A percentile compares a stretch with the other conserved stretches of the same genome.
Conservation (phyloP, 2,113 vertebrate species). For the Erythrocercus mccallii region DNA sequence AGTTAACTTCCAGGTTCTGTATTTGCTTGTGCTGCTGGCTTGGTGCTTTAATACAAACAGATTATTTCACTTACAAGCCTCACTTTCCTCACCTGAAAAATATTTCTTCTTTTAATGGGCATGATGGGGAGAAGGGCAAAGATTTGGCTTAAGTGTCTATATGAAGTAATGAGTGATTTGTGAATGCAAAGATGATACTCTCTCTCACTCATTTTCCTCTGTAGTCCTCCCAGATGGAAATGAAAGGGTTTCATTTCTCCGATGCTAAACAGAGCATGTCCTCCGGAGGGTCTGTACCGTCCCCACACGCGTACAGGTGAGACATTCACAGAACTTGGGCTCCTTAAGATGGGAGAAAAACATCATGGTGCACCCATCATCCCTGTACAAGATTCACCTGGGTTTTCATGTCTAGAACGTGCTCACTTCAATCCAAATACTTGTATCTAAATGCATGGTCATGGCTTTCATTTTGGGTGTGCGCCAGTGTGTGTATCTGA, state of each 20-base stretch:
- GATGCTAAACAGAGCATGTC: slow-evolving; percentile 90
- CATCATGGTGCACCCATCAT: background rate
- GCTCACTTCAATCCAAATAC: background rate
- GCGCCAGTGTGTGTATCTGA: background rate
- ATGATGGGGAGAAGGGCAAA: slow-evolving; percentile 4
- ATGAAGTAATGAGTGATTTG: background rate
- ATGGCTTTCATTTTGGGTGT: background rate
- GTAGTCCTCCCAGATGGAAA: slow-evolving; percentile 92
- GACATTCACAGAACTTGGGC: background rate
- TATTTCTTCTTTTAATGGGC: slow-evolving; percentile 12
- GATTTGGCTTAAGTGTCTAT: background rate
- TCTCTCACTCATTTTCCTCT: background rate
- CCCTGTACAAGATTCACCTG: background rate
- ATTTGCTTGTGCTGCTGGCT: slow-evolving; percentile 42
- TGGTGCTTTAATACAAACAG: slow-evolving; percentile 2
- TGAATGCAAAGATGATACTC: background rate
- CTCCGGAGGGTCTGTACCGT: slow-evolving; percentile 74
- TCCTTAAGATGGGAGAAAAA: background rate
- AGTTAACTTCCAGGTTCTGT: slow-evolving; percentile 28
- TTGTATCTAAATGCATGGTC: background rate
- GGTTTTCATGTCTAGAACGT: background rate
- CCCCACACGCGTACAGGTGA: slow-evolving; percentile 88
- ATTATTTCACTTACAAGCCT: background rate
- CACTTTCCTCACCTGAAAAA: slow-evolving; percentile 30
- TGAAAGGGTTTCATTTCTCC: slow-evolving; percentile 95